Evolutionary conservation across 1,140 invertebrate species (phyloP).

Genomic region (Coboldia fuscipes): DNA sequence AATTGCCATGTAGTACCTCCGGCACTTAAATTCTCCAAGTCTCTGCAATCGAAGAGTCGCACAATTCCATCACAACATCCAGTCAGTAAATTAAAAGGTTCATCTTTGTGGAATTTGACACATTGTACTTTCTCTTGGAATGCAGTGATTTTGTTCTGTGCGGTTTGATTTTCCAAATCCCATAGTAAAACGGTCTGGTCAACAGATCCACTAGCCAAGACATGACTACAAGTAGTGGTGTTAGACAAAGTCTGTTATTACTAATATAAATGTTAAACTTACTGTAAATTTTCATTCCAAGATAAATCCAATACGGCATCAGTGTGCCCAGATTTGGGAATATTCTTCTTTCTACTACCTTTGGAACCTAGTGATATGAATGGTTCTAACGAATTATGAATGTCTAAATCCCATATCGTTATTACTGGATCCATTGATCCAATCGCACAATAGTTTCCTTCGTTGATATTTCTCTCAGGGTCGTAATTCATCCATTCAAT

Average conservation of each 20-base stretch:
- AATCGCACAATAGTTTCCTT: constrained; percentile 74
- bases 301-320: constrained; percentile 80
- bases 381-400: constrained; percentile 76
- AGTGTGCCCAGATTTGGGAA: constrained; percentile 49
- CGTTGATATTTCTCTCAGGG: constrained; percentile 25
- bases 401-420: constrained; percentile 86
- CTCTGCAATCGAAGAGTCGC: constrained; percentile 59
- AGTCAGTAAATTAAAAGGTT: constrained; percentile 57
- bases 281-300: constrained; percentile 62
- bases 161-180: constrained; percentile 65
- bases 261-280: constrained; percentile 10
- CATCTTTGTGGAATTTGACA: constrained; percentile 69
- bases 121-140: constrained; percentile 72
- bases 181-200: constrained; percentile 78
- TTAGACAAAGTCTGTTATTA: constrained; percentile 4
- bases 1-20: constrained; percentile 45
- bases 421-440: constrained; percentile 83
- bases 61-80: constrained; percentile 47
- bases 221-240: constrained; percentile 33
- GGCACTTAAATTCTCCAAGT: constrained; percentile 22
- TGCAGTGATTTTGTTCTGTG: constrained; percentile 45
- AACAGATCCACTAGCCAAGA: constrained; percentile 79
- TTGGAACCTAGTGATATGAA: constrained; percentile 58
- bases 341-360: constrained; percentile 48
- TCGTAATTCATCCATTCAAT: constrained; percentile 84